Evolutionary conservation across 2,888 invertebrate species (phyloP), one percentile per base, ranked within the genome.

Genomic region (Tipula helvola): DNA sequence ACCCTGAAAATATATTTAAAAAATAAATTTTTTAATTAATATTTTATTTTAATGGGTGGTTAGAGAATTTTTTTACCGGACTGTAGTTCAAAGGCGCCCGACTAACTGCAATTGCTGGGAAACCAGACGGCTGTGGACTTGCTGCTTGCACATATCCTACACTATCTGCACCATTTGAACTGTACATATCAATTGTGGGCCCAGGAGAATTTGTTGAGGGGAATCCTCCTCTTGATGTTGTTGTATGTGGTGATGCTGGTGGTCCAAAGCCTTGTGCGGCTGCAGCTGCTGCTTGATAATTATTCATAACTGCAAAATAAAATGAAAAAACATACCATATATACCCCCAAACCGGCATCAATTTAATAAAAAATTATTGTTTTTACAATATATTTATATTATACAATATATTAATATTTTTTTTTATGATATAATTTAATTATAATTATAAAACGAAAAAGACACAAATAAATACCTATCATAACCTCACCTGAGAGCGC

Each of bases 71-170:
- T 28, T 28, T 95, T 93, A 97, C 97, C 94, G 97, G 97, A 94
- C 96, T 97, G 93, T 97, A 97, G 94, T 96, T 97, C 93, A 97
- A 95, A 92, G 97, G 96, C 91, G 97, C 97, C 91, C 97, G 96
- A 94, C 96, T 97, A 91, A 97, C 97, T 90, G 97, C 97, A 92
- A 97, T 97, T 89, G 96, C 96, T 91, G 97, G 97, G 93, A 98
- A 98, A 90, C 97, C 97, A 90, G 97, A 96, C 90, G 98, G 98
- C 93, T 98, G 98, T 90, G 98, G 98, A 93, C 97, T 98, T 90
- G 98, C 97, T 90, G 98, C 98, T 93, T 98, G 98, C 91, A 98
- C 97, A 93, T 98, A 98, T 91, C 97, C 97, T 89, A 96, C 96
- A 91, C 96, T 96, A 91, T 97, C 97, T 88, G 94, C 95, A 88